Conservation (phyloP, 2,888 invertebrate genomes). For the Eupeodes latifasciatus region DNA sequence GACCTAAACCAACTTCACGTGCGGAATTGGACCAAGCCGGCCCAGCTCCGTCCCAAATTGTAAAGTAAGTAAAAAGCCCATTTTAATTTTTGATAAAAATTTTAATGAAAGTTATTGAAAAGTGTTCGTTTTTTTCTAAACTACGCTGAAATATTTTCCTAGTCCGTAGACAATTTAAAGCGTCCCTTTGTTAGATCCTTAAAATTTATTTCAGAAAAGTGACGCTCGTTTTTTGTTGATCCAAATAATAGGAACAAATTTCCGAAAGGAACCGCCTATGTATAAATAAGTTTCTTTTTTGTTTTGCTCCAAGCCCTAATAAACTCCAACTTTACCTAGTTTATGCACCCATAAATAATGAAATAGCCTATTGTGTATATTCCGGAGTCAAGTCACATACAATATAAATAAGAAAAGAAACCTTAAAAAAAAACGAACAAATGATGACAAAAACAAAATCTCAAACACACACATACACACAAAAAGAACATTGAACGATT, state of each 20-base stretch:
- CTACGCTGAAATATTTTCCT: no score
- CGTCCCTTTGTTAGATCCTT: no score
- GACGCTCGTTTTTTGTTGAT: neutral
- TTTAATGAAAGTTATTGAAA: no score
- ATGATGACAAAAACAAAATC: neutral
- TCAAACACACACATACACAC: neutral
- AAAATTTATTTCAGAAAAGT: no score
- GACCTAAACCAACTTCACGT: no score
- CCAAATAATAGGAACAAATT: neutral
- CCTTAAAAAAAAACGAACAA: neutral
- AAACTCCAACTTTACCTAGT: slow-evolving; percentile 26
- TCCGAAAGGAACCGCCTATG: neutral
- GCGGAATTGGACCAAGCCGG: no score
- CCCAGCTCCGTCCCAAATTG: no score
- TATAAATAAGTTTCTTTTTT: neutral
- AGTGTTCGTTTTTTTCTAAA: no score
- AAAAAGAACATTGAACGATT: slow-evolving; percentile 11
- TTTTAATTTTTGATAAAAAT: no score
- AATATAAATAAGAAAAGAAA: no score
- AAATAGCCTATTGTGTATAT: slow-evolving; percentile 24
- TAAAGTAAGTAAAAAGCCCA: no score
- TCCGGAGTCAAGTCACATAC: slow-evolving; percentile 3
- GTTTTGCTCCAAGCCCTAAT: neutral
- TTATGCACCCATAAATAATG: slow-evolving; percentile 29
- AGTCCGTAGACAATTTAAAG: no score